Base-by-base conservation (phyloP, 2,113 vertebrate genomes). In the Chinchilla lanigera region DNA sequence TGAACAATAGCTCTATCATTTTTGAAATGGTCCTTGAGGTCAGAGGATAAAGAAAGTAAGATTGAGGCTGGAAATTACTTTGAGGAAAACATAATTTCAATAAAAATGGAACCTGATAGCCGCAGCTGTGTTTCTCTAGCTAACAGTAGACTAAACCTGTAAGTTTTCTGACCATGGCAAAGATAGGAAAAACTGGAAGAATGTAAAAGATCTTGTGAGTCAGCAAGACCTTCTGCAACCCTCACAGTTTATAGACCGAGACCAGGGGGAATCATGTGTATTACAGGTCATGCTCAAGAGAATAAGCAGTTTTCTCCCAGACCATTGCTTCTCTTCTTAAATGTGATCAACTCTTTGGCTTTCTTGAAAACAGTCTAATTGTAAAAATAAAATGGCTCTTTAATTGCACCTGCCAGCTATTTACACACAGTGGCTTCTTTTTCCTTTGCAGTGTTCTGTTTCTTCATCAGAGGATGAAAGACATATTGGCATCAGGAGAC, bases 401-500 rank as follows among this genome's bases (percentile, higher is more conserved):
- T 52, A 81, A 90, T 44, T 78, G n/a, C 77, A 44, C 52, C 78
- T 93, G 47, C 60, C 90, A 89, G 44, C 65, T 83, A 13, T 69
- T 96, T 91, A 92, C 4, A 1, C 14, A 60, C 8, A 60, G 0
- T 33, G 38, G 2, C 33, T 77, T 71, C 14, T 56, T 73, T 81
- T 88, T 28, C 9, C 52, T 87, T 65, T 54, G 60, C 78, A 99
- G 99, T 99, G 99, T 96, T 99, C 98, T 4, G 75, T 98, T 52
- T 99, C 99, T 81, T 98, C 99, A 2, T 96, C 96, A 47, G 99
- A 99, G 95, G 99, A 99, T 30, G 99, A 99, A 97, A 99, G 99
- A 97, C 99, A 99, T 78, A 97, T 98, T 98, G 98, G 98, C 86
- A 98, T 99, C 98, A 98, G 98, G 98, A 99, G 99, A 98, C 98